phyloP scores from a whole-genome alignment of 1,140 invertebrate species.

The Riptortus pedestris region DNA sequence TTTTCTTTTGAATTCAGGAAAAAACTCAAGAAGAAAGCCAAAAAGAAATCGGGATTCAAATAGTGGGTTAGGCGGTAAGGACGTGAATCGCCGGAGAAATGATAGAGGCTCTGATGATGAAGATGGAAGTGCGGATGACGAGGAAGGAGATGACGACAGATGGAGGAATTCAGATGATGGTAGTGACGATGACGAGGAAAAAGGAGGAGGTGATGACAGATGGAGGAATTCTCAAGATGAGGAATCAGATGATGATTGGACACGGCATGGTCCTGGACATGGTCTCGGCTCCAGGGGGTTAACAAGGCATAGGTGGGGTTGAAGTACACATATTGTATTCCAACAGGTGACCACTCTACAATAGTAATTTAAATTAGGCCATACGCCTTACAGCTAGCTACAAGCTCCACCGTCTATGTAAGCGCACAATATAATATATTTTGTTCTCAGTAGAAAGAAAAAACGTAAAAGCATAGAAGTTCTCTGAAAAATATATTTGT shows the following conservation, averaged over 20 bases:
- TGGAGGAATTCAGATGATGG: background rate
- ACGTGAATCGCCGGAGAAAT: background rate
- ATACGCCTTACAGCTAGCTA: no score
- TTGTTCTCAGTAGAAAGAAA: no score
- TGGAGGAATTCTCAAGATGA: background rate
- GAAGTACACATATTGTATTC: no score
- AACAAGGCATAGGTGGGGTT: no score
- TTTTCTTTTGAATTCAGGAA: background rate
- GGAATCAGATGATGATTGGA: background rate
- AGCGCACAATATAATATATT: no score
- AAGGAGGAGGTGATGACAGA: background rate
- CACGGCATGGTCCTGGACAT: no score
- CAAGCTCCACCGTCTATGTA: no score
- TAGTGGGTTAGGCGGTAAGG: background rate
- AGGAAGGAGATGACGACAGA: background rate
- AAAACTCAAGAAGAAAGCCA: background rate
- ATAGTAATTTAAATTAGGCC: no score
- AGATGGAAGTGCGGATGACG: background rate
- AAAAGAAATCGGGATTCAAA: background rate
- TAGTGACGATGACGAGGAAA: background rate
- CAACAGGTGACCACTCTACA: no score
- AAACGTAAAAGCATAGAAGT: no score
- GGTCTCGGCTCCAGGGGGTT: no score
- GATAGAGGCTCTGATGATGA: background rate
- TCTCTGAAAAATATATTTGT: no score